A percentile compares a stretch with the other conserved stretches of the same genome.
phyloP scores from a whole-genome alignment of 2,888 invertebrate species.

The Orthosia gracilis region DNA sequence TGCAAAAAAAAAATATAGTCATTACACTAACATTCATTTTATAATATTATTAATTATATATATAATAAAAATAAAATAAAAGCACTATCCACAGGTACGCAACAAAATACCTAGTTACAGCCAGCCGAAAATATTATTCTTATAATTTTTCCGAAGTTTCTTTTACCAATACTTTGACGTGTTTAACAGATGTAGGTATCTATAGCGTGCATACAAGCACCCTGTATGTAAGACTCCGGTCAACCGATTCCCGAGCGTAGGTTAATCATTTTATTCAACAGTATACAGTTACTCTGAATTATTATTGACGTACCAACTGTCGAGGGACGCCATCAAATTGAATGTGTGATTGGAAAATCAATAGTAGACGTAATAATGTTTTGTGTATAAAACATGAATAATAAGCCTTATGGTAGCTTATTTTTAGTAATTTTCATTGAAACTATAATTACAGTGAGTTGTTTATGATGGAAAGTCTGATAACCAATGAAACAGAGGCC shows the following conservation, averaged over 20 bases:
- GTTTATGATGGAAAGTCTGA: background rate
- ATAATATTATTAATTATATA: too few species aligned
- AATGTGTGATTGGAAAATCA: constrained; percentile 86
- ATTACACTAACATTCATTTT: background rate
- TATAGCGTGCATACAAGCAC: constrained; percentile 62
- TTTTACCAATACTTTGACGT: constrained; percentile 35
- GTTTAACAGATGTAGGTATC: constrained; percentile 63
- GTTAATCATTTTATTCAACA: constrained; percentile 91
- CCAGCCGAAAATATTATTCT: constrained; percentile 11
- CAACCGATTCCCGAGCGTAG: constrained; percentile 76
- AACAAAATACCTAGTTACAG: constrained; percentile 38
- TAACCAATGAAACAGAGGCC: too few species aligned
- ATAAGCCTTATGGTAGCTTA: background rate
- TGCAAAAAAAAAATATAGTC: too few species aligned
- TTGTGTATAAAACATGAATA: constrained; percentile 4
- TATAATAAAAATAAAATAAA: constrained; percentile 8
- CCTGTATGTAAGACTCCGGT: constrained; percentile 68
- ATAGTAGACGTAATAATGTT: constrained; percentile 54
- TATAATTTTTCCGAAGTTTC: constrained; percentile 3
- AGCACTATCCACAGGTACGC: constrained; percentile 27
- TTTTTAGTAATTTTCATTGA: background rate
- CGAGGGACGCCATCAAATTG: constrained; percentile 80
- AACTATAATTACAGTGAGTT: background rate
- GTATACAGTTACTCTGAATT: constrained; percentile 87
- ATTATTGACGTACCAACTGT: constrained; percentile 90